Percentiles rank a stretch among this genome's conserved stretches.
Conservation (phyloP, 2,113 vertebrate genomes). For the Epinephelus cyanopodus region DNA sequence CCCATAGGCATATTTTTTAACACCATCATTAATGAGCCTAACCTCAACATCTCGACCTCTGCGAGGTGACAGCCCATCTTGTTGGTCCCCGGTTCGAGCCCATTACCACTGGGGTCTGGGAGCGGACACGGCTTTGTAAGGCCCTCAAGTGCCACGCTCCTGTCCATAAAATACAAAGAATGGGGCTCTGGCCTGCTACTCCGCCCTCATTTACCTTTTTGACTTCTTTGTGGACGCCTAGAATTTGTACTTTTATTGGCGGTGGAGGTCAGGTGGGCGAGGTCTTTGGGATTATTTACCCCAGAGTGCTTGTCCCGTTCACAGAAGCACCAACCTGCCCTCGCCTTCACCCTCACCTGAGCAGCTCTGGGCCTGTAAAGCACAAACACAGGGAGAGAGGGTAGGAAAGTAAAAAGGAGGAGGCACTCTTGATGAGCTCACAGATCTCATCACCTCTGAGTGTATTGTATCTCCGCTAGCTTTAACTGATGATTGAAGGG, state of each 20-base stretch:
- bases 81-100: slow-evolving; percentile 60
- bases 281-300: slow-evolving; percentile 75
- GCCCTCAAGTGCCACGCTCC: slow-evolving; percentile 63
- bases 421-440: slow-evolving; percentile 73
- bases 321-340: slow-evolving; percentile 70
- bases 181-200: slow-evolving; percentile 37
- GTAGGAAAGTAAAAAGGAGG: slow-evolving; percentile 13
- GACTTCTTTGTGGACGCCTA: slow-evolving; percentile 66
- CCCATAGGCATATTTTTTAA: slow-evolving; percentile 71
- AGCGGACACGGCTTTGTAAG: slow-evolving; percentile 60
- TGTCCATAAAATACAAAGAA: slow-evolving; percentile 78
- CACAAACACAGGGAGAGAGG: slow-evolving; percentile 42
- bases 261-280: slow-evolving; percentile 74
- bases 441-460: slow-evolving; percentile 73
- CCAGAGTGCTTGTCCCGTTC: slow-evolving; percentile 70
- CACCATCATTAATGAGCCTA: slow-evolving; percentile 76
- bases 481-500: slow-evolving; percentile 58
- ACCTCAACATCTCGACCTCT: slow-evolving; percentile 70
- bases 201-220: slow-evolving; percentile 73
- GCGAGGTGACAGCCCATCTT: slow-evolving; percentile 66
- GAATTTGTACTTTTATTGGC: slow-evolving; percentile 77
- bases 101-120: slow-evolving; percentile 74
- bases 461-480: slow-evolving; percentile 58
- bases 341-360: slow-evolving; percentile 78
- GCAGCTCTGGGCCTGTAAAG: slow-evolving; percentile 77